phyloP scores from a whole-genome alignment of 2,888 invertebrate genomes.

The Lamellibrachia columna region DNA sequence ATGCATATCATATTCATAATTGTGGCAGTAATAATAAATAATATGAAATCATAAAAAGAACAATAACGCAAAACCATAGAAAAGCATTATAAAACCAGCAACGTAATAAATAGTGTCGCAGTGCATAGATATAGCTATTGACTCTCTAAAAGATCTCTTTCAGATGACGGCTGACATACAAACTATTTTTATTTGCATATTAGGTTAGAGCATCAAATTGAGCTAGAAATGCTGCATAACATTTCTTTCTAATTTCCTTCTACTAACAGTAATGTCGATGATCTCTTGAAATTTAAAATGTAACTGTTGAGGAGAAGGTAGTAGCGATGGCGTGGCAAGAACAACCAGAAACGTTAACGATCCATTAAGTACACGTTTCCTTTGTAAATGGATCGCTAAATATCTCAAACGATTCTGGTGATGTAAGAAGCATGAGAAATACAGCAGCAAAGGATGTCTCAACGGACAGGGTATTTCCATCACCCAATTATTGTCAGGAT shows the following conservation, averaged over 20 bases:
- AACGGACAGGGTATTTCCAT: neutral
- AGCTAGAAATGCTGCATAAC: neutral
- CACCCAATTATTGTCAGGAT: neutral
- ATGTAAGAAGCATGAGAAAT: neutral
- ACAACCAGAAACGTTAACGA: neutral
- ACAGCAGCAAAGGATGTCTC: neutral
- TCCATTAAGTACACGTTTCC: neutral
- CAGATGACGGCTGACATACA: neutral
- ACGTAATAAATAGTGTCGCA: neutral
- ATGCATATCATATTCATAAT: neutral
- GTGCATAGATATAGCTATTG: neutral
- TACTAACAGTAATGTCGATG: neutral
- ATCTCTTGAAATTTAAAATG: neutral
- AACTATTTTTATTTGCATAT: neutral
- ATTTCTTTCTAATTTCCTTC: neutral
- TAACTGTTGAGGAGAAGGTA: neutral
- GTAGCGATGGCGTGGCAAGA: neutral
- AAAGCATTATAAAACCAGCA: neutral
- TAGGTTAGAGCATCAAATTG: neutral
- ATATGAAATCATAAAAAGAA: conserved; percentile 3
- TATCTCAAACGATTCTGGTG: neutral
- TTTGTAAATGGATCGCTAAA: neutral
- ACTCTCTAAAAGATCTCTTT: neutral
- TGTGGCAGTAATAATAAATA: neutral
- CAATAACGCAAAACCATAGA: neutral